These are phyloP conservation scores for Sapajus apella DNA, from an alignment of 2,113 vertebrate species.

Conservation along the genomic window DNA sequence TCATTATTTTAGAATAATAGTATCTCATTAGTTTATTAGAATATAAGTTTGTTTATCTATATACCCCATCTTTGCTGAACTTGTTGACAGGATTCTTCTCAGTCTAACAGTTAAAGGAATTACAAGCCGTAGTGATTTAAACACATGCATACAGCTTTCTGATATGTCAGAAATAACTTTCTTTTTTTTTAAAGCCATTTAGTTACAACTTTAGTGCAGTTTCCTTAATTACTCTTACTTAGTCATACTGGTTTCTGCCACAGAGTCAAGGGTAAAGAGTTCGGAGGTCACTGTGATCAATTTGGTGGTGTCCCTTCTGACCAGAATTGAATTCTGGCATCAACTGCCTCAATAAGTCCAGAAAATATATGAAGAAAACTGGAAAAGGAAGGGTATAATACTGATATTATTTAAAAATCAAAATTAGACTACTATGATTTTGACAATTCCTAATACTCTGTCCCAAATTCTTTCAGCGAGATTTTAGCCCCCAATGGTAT, in stretches of 20 bases:
- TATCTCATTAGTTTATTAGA: background rate
- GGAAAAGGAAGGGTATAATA: background rate
- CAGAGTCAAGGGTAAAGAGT: background rate
- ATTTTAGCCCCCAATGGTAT: background rate
- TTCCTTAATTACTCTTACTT: conserved; percentile 48
- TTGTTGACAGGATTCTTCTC: background rate
- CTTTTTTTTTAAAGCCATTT: too few relatives aligned
- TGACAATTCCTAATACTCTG: background rate
- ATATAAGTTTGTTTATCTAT: background rate
- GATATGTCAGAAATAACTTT: background rate
- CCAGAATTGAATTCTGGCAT: background rate
- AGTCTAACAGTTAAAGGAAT: background rate
- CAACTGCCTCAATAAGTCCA: background rate
- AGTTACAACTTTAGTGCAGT: conserved; percentile 46
- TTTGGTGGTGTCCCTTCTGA: conserved; percentile 35
- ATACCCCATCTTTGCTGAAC: background rate
- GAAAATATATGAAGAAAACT: conserved; percentile 33
- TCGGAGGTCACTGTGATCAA: conserved; percentile 51
- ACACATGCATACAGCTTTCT: background rate
- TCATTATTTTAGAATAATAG: conserved; percentile 14
- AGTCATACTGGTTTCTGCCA: conserved; percentile 57
- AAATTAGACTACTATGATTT: conserved; percentile 13
- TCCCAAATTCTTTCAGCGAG: background rate
- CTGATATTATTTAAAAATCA: conserved; percentile 36
- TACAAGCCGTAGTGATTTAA: background rate